Evolutionary conservation across 2,797 vertebrate species (phyloP).

Genomic region (Carduelis carduelis): DNA sequence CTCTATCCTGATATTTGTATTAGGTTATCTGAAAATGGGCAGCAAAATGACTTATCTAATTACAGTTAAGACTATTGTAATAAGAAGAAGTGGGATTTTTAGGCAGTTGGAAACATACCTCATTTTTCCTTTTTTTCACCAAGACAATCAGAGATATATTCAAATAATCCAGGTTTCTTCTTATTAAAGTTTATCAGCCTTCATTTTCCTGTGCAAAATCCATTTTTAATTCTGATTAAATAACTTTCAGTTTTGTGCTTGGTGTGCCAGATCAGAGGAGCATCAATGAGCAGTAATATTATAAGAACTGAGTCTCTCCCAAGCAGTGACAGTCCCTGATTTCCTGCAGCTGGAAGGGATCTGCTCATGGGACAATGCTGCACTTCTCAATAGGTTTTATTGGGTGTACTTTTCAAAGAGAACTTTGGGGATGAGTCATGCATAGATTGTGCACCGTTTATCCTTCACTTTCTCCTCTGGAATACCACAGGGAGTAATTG

Average conservation of each 20-base stretch:
- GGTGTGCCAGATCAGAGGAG: background rate
- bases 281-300: background rate
- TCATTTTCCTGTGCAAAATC: background rate
- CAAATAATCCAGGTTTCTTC: background rate
- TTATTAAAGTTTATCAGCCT: background rate
- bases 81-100: background rate
- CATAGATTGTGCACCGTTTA: background rate
- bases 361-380: background rate
- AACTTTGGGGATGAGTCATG: slow-evolving; percentile 4
- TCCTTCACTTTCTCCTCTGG: slow-evolving; percentile 24
- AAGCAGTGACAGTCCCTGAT: background rate
- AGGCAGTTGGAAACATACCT: background rate
- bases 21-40: background rate
- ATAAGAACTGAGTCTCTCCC: background rate
- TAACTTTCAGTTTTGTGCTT: background rate
- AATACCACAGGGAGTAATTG: slow-evolving; percentile 6
- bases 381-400: background rate
- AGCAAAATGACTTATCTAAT: background rate
- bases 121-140: background rate
- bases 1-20: background rate
- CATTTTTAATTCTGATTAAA: background rate
- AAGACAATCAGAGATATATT: background rate
- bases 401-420: background rate
- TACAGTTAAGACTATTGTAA: background rate
- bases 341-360: background rate